These are phyloP conservation scores for Pomatorhinus ruficollis DNA, from an alignment of 2,113 vertebrate genomes.

Conservation along the genomic window DNA sequence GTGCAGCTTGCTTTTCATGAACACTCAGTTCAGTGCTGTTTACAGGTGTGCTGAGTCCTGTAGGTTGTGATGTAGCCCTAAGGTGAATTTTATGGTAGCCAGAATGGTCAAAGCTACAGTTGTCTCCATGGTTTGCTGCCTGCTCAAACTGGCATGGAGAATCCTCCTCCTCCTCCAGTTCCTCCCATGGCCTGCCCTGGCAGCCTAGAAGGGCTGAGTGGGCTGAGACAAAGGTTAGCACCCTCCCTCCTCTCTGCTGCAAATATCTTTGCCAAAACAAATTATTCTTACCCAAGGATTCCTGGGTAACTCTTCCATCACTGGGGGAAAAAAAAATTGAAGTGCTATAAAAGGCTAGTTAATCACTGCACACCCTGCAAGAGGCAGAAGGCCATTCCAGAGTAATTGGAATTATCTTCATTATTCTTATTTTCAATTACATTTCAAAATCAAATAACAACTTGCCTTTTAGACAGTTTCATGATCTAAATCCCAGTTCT, in stretches of 20 bases:
- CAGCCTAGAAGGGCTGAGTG: background rate
- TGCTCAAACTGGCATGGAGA: background rate
- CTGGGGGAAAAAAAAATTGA: background rate
- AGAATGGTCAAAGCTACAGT: background rate
- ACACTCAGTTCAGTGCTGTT: background rate
- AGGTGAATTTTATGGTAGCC: background rate
- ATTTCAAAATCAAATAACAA: conserved; percentile 61
- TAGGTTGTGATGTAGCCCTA: background rate
- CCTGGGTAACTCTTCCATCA: conserved; percentile 17
- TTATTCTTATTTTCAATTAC: conserved; percentile 65
- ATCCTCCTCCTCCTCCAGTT: background rate
- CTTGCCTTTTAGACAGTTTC: conserved; percentile 35
- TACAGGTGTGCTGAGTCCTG: background rate
- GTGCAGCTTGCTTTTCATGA: background rate
- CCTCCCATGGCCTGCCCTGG: background rate
- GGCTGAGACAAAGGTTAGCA: background rate
- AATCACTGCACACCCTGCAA: conserved; percentile 29
- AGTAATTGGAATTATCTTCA: conserved; percentile 57
- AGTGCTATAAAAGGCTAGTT: conserved; percentile 26
- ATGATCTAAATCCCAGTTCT: conserved; percentile 34
- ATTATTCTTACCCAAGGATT: conserved; percentile 17
- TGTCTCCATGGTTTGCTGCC: background rate
- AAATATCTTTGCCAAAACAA: conserved; percentile 25
- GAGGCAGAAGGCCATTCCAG: conserved; percentile 39
- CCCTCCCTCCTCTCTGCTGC: background rate